Conservation (phyloP, 1,140 invertebrate genomes). For the Drosophila nikananu region DNA sequence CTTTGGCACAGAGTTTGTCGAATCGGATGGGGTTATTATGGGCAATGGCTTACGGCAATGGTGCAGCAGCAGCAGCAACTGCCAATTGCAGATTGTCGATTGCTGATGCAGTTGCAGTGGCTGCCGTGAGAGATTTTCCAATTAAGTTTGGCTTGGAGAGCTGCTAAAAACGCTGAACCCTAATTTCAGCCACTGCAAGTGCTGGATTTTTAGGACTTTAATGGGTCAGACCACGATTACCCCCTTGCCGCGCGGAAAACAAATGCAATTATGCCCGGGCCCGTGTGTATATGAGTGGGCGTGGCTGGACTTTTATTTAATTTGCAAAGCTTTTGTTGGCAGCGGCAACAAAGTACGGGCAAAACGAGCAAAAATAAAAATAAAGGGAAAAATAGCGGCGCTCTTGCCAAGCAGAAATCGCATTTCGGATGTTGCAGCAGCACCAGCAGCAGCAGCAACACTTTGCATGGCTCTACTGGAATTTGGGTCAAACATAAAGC, state of each 20-base stretch:
- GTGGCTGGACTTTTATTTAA: conserved; percentile 63
- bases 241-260: conserved; percentile 2
- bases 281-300: conserved; percentile 49
- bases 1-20: conserved; percentile 52
- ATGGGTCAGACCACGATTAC: conserved; percentile 48
- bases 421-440: conserved; percentile 64
- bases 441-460: conserved; percentile 37
- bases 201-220: conserved; percentile 37
- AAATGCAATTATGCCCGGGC: conserved; percentile 49
- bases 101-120: conserved; percentile 12
- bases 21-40: conserved; percentile 43
- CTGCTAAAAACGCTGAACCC: conserved; percentile 21
- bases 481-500: conserved; percentile 67
- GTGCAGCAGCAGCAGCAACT: conserved; percentile 59
- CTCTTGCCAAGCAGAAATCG: conserved; percentile 56
- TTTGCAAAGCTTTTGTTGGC: conserved; percentile 67
- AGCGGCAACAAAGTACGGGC: conserved; percentile 50
- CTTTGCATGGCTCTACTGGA: conserved; percentile 54
- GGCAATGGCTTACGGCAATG: conserved; percentile 56
- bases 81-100: conserved; percentile 31
- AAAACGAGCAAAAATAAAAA: conserved; percentile 13
- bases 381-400: conserved; percentile 39
- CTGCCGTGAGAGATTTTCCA: conserved; percentile 76
- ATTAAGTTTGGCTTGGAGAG: conserved; percentile 62
- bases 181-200: conserved; percentile 34